Conservation (phyloP, 2,113 vertebrate species). For the Varanus salvator region DNA sequence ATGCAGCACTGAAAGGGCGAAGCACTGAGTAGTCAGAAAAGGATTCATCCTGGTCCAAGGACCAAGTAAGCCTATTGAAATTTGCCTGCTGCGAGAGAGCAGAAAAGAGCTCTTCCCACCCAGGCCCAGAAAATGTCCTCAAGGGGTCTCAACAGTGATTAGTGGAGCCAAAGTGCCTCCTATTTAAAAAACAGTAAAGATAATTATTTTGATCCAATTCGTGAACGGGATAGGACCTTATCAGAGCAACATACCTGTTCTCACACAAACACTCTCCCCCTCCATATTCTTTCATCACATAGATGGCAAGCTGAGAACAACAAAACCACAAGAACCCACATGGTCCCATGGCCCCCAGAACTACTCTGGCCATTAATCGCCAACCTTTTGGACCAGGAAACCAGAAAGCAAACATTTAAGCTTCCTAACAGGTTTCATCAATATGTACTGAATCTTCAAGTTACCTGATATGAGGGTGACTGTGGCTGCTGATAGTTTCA, state of each 20-base stretch:
- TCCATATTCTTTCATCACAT: neutral
- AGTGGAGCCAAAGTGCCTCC: too few relatives aligned
- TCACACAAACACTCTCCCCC: neutral
- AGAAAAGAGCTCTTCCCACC: too few relatives aligned
- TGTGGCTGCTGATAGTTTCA: conserved; percentile 79
- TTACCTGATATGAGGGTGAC: conserved; percentile 93
- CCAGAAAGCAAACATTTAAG: neutral
- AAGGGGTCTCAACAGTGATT: too few relatives aligned
- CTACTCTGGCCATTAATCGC: neutral
- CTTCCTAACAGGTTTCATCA: neutral
- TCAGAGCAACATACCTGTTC: neutral
- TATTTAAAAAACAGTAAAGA: too few relatives aligned
- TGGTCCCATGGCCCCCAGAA: neutral
- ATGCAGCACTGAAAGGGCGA: too few relatives aligned
- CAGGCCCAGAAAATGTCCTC: too few relatives aligned
- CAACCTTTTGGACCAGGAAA: neutral
- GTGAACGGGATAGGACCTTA: neutral
- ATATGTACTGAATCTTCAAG: neutral
- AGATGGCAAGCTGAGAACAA: neutral
- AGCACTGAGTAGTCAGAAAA: too few relatives aligned
- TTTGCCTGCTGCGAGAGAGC: too few relatives aligned
- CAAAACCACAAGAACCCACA: neutral
- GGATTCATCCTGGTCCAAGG: too few relatives aligned
- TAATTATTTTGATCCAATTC: neutral
- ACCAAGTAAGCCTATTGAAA: too few relatives aligned